phyloP scores from a whole-genome alignment of 2,113 vertebrate species.

The Ctenodactylus gundi region DNA sequence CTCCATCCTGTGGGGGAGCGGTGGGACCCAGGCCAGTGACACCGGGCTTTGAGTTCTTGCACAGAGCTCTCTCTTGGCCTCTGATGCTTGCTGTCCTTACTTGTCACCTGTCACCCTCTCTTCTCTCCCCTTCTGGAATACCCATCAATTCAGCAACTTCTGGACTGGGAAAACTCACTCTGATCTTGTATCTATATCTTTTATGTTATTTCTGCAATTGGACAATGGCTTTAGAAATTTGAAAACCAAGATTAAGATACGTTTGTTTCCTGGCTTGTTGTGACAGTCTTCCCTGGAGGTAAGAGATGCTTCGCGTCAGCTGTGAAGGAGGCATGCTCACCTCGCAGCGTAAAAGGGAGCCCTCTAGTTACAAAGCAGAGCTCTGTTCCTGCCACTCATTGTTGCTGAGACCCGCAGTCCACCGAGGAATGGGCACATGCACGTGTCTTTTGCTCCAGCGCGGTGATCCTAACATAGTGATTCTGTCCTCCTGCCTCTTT shows the following conservation, averaged over 20 bases:
- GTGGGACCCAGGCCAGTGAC: accelerated
- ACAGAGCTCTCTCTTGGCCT: neutral
- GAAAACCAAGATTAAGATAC: neutral
- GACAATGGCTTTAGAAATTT: neutral
- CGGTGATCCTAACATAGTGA: neutral
- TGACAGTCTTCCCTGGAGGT: too few species aligned
- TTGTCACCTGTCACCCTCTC: neutral
- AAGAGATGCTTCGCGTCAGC: neutral
- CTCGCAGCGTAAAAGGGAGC: too few species aligned
- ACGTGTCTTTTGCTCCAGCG: too few species aligned
- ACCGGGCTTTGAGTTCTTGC: neutral
- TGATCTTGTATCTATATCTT: neutral
- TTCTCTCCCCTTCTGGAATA: neutral
- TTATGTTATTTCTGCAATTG: neutral
- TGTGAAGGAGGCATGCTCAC: neutral
- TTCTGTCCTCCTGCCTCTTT: accelerated
- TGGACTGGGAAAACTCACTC: too few species aligned
- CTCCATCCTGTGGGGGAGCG: accelerated
- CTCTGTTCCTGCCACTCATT: neutral
- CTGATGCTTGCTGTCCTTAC: too few species aligned
- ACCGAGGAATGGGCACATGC: too few species aligned
- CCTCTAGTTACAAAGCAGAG: neutral
- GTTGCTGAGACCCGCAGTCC: neutral
- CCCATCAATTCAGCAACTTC: neutral
- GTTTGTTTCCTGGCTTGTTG: neutral